Base-by-base conservation (phyloP, 2,797 vertebrate genomes). In the Mareca strepera region DNA sequence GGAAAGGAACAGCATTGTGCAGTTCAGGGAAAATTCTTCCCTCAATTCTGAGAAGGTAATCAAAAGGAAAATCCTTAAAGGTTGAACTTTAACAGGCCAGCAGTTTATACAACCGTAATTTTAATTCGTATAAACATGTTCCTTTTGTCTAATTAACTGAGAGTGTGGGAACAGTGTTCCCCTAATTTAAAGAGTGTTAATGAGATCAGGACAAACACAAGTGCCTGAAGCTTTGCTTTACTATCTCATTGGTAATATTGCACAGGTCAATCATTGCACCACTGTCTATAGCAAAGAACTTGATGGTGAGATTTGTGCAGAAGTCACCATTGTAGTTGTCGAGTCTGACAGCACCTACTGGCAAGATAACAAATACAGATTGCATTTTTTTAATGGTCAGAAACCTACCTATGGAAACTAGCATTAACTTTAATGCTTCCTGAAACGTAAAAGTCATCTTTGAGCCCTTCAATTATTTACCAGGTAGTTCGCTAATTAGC, bases 41-140 rank as follows among this genome's bases (percentile, higher is more conserved):
- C 82, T 86, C 26, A 31, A 88, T 77, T 90, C 86, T 91, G 68
- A 95, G 93, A 94, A 95, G 92, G 78, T 63, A 87, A 81, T 83
- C 48, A 77, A 59, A 82, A 82, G 41, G 28, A 44, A 88, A 81
- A 67, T 55, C 50, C 76, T 76, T 78, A 55, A 91, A 96, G 60
- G 41, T 11, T 79, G 80, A 78, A 92, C 44, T 93, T 94, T 78
- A 59, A 91, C 35, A 93, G 25, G 13, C n/a, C 52, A 94, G 39
- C 48, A 90, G 68, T 58, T 93, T 55, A 80, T 22, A 75, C 26
- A 91, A 26, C 9, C 80, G 67, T 22, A 39, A 16, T 91, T 96
- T 31, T 52, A 58, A 68, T 82, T 76, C n/a, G 44, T 72, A 84
- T 28, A 90, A 94, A 63, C 14, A 50, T 39, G 6, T 17, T 90